phyloP scores from a whole-genome alignment of 2,113 vertebrate species.

The Cervus canadensis region DNA sequence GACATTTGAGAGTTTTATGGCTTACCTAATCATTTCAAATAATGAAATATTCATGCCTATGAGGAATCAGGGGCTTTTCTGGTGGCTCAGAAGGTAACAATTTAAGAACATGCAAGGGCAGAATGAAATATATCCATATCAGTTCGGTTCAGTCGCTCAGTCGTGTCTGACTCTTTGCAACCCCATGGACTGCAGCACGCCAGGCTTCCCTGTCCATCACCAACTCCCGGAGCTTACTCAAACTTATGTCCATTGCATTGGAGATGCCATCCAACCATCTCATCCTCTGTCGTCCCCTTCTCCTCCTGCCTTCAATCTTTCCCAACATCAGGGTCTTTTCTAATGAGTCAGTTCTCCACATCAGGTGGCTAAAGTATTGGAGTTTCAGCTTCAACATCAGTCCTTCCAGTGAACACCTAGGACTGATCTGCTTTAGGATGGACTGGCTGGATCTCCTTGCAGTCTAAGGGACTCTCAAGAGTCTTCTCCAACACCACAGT shows the following conservation, averaged over 20 bases:
- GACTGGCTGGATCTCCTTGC: neutral
- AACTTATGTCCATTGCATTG: neutral
- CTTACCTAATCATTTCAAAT: neutral
- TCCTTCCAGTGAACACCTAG: neutral
- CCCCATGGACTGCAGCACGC: fast-evolving
- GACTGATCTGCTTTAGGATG: neutral
- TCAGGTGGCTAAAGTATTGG: neutral
- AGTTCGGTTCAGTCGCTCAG: neutral
- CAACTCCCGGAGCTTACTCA: neutral
- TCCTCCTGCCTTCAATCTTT: neutral
- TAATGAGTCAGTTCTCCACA: neutral
- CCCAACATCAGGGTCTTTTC: neutral
- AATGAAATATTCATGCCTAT: neutral
- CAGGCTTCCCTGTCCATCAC: neutral
- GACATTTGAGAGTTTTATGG: neutral
- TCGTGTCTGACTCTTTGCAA: neutral
- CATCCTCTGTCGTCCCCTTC: neutral
- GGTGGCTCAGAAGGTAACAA: neutral
- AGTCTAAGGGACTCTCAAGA: neutral
- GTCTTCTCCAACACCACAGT: neutral
- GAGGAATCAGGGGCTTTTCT: neutral
- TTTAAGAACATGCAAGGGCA: neutral
- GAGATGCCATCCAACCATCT: neutral
- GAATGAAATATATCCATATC: neutral
- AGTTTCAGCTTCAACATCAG: neutral